Evolutionary conservation across 2,888 invertebrate genomes (phyloP), one percentile per base, ranked within the genome.

Genomic region (Sarcophaga caerulescens): DNA sequence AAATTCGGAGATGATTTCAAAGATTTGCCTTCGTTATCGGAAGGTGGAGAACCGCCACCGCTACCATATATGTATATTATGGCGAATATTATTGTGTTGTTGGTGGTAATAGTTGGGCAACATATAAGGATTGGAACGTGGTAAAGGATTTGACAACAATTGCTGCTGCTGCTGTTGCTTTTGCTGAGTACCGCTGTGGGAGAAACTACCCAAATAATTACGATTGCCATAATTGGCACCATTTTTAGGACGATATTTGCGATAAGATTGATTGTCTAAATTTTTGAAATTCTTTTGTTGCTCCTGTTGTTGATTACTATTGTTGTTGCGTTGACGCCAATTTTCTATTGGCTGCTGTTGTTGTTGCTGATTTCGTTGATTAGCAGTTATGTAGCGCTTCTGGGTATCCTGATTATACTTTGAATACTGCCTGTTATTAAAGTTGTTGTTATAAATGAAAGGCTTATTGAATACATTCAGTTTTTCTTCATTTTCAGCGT

Each of bases 1-100:
- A 4, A 57, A 63, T 19, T 68, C 0, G 73, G 63, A 0, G 81
- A 57, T 0, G 84, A 66, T 66, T 84, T 82, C 12, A 85, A 80
- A 8, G 89, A 84, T 44, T 89, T 60, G 17, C 52, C 35, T 75
- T 86, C 86, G 80, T 90, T 90, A 71, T 91, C 91, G 17, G 92
- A 92, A 11, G 92, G 91, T n/a, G 91, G 91, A 3, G 91, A 90
- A 3, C 91, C 90, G 76, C 89, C 90, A 76, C 89, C 89, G 78
- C 90, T 89, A 80, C 90, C 89, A n/a, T n/a, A n/a, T n/a, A n/a
- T n/a, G n/a, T n/a, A n/a, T 87, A 21, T 75, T 77, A 57, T 71
- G 63, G 73, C 88, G 60, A 69, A 63, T 73, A 11, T 45, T 66
- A n/a, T 89, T 68, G 21, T 84, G 86, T 21, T 83, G 82, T 63